Evolutionary conservation across 1,140 invertebrate species (phyloP), one percentile per base, ranked within the genome.

Genomic region (Tetragnatha versicolor): DNA sequence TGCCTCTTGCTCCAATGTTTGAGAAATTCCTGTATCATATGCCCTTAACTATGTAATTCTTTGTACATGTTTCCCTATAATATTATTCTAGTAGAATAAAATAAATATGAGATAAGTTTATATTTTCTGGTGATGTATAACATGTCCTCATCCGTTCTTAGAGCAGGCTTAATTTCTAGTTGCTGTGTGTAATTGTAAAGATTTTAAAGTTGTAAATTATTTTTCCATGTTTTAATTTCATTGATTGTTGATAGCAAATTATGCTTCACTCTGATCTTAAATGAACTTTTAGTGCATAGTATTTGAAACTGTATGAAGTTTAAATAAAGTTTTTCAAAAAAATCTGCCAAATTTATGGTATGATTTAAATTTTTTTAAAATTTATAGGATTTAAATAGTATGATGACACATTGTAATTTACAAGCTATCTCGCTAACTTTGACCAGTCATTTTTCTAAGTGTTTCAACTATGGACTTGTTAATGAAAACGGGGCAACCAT

Each of bases 221-320:
- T 58, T 58, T 58, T 58, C 31, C 55, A 58, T 35, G 5, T 58
- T n/a, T 58, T 31, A 58, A 17, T 20, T 58, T 33, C 14, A 5
- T n/a, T 33, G 29, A 58, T 58, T 58, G 29, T 58, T 58, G 55
- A 58, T 58, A 58, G 55, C 35, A 31, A 58, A n/a, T 58, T 58
- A 14, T 58, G 55, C 55, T 58, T 58, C 55, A 58, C 35, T 58
- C 29, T 58, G 29, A 58, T 31, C 20, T 35, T 58, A 27, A 58
- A 58, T 58, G 55, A 55, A 58, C 29, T 58, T n/a, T 58, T 58
- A 35, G n/a, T 58, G 55, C 55, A 33, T 58, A 58, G 55, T 58
- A 27, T 58, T 58, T 58, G 25, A 42, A 58, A 58, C 17, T 58
- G 51, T 55, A 33, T 33, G 55, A 58, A 33, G 55, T 58, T 33